Percentiles rank a stretch among this genome's conserved stretches.
These are phyloP conservation scores for Prionchulus punctatus DNA, from an alignment of 2,888 invertebrate species.

Conservation along the genomic window DNA sequence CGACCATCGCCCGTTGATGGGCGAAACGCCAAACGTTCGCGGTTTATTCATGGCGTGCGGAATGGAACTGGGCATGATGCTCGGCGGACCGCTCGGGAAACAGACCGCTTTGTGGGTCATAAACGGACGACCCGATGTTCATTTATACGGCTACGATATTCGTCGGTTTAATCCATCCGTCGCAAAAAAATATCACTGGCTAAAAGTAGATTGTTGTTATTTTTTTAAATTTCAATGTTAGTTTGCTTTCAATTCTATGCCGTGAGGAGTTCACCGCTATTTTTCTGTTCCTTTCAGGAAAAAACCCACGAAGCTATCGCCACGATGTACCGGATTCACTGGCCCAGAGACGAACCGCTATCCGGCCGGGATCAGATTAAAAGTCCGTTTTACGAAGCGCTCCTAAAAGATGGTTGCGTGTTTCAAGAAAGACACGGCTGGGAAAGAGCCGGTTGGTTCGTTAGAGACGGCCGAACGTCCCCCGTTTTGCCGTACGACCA, in stretches of 20 bases:
- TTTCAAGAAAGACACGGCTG: slow-evolving; percentile 74
- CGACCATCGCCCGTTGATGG: slow-evolving; percentile 71
- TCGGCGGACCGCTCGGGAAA: slow-evolving; percentile 67
- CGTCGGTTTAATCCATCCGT: slow-evolving; percentile 56
- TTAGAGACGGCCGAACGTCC: slow-evolving; percentile 3
- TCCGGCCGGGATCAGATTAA: slow-evolving; percentile 56
- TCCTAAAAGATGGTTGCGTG: slow-evolving; percentile 59
- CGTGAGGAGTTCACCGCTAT: no score
- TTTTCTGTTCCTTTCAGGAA: no score
- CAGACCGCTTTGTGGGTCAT: slow-evolving; percentile 70
- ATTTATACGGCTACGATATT: slow-evolving; percentile 71
- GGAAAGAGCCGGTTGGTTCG: slow-evolving; percentile 59
- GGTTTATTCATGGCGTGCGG: slow-evolving; percentile 72
- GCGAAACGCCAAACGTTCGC: slow-evolving; percentile 40
- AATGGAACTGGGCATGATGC: slow-evolving; percentile 79
- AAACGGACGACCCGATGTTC: slow-evolving; percentile 60
- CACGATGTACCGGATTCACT: slow-evolving; percentile 63
- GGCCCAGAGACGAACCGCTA: slow-evolving; percentile 63
- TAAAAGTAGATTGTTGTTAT: slow-evolving; percentile 59
- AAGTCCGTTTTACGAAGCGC: slow-evolving; percentile 51
- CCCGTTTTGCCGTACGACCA: slow-evolving; percentile 51
- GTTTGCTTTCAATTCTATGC: no score
- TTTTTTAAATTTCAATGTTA: no score
- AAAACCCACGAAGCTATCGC: slow-evolving; percentile 84
- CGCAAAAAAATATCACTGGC: slow-evolving; percentile 55